phyloP scores from a whole-genome alignment of 1,140 invertebrate genomes.

The Zaprionus inermis region DNA sequence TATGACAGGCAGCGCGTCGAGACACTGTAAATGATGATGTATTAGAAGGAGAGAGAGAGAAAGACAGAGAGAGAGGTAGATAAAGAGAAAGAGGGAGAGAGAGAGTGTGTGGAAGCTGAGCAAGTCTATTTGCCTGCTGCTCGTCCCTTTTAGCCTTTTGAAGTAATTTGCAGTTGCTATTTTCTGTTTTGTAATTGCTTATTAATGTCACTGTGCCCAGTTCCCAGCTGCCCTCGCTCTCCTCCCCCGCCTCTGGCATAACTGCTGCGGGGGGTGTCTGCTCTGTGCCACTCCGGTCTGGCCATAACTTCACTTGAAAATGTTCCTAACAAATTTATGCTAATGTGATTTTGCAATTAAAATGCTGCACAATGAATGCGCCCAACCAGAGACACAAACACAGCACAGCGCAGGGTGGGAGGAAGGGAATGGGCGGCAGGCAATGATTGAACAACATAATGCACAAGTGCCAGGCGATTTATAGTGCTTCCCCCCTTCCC shows the following conservation, averaged over 20 bases:
- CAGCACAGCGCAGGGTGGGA: background rate
- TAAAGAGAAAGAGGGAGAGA: background rate
- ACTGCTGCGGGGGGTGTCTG: background rate
- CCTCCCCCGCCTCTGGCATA: too few relatives aligned
- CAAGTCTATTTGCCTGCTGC: conserved; percentile 4
- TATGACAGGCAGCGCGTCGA: conserved; percentile 47
- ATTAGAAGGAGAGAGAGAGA: conserved; percentile 17
- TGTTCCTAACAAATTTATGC: conserved; percentile 82
- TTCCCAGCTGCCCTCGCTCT: background rate
- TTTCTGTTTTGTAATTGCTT: conserved; percentile 79
- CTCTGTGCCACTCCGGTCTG: conserved; percentile 22
- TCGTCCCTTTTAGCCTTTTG: conserved; percentile 73
- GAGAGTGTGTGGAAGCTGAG: background rate
- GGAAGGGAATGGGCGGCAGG: background rate
- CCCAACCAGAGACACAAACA: conserved; percentile 29
- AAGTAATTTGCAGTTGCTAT: conserved; percentile 80
- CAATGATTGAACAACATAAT: conserved; percentile 69
- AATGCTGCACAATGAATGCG: conserved; percentile 44
- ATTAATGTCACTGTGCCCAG: conserved; percentile 75
- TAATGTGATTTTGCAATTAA: conserved; percentile 83
- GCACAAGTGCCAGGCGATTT: conserved; percentile 77
- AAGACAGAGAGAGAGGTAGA: background rate
- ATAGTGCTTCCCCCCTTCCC: conserved; percentile 45
- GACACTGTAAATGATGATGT: conserved; percentile 61
- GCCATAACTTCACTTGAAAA: conserved; percentile 75